Evolutionary conservation across 2,113 vertebrate species (phyloP).

Genomic region (Halcyon malimbica): DNA sequence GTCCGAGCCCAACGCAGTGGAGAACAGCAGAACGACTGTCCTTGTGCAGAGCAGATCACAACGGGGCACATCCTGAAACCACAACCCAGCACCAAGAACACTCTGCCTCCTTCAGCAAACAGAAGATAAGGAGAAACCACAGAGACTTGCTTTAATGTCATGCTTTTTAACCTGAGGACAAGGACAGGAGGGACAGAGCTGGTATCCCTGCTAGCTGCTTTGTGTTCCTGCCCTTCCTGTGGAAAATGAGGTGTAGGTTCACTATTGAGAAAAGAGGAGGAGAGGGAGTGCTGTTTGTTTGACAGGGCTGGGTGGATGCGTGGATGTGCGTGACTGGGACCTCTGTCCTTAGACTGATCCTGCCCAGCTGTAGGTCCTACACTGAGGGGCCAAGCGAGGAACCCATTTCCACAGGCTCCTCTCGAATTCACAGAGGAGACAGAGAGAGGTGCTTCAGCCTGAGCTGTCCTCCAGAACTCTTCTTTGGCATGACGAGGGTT

Average conservation of each 20-base stretch:
- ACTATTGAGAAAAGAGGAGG: not conserved
- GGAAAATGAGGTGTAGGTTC: not conserved
- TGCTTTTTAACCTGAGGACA: not conserved
- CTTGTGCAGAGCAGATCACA: fast-evolving
- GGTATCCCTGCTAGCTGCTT: not conserved
- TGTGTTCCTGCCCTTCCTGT: not conserved
- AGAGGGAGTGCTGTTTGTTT: not conserved
- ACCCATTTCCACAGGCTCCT: not conserved
- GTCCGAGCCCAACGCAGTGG: fast-evolving
- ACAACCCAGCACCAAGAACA: not conserved
- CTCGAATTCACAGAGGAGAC: not conserved
- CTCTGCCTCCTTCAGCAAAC: not conserved
- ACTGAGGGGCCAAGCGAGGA: not conserved
- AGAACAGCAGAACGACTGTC: not conserved
- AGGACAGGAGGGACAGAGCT: not conserved
- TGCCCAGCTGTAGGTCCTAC: not conserved
- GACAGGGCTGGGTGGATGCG: not conserved
- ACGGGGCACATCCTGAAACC: not conserved
- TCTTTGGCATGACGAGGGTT: not conserved
- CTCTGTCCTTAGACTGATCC: not conserved
- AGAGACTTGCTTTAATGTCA: not conserved
- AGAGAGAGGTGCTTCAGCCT: not conserved
- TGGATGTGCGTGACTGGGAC: not conserved
- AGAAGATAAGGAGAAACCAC: not conserved
- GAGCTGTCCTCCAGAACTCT: not conserved